phyloP scores from a whole-genome alignment of 2,113 vertebrate species.

The Aspidoscelis tigris region DNA sequence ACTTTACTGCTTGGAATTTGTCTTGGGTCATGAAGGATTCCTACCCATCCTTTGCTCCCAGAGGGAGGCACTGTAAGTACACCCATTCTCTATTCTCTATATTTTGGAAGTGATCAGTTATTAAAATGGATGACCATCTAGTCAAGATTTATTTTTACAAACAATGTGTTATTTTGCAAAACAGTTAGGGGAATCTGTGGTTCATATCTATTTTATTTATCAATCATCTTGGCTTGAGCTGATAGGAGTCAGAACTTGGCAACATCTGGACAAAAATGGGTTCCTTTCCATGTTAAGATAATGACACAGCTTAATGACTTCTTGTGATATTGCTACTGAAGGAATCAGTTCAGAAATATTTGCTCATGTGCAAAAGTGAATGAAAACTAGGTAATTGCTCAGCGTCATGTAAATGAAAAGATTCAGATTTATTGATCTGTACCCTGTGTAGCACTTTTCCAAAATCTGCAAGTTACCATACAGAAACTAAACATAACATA shows the following conservation, averaged over 20 bases:
- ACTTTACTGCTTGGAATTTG: constrained; percentile 75
- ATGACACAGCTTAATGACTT: background rate
- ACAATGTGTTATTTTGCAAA: too few species aligned
- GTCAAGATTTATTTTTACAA: background rate
- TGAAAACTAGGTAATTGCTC: background rate
- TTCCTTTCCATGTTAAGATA: background rate
- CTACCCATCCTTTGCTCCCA: constrained; percentile 75
- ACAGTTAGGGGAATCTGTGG: too few species aligned
- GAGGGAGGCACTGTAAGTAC: constrained; percentile 78
- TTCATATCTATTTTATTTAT: too few species aligned
- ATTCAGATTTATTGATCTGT: too few species aligned
- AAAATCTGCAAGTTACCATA: background rate
- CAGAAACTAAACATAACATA: background rate
- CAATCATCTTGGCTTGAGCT: too few species aligned
- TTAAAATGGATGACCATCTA: background rate
- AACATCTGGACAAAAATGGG: too few species aligned
- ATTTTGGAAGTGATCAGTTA: background rate
- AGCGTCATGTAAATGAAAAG: background rate
- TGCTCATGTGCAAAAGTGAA: too few species aligned
- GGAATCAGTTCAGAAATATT: background rate
- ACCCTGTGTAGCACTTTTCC: background rate
- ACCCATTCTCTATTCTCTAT: background rate
- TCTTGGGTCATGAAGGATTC: constrained; percentile 84
- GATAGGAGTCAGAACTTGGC: too few species aligned
- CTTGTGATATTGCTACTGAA: constrained; percentile 1